Percentiles rank a stretch among this genome's conserved stretches.
phyloP scores from a whole-genome alignment of 2,113 vertebrate species.

The Ornithorhynchus anatinus region DNA sequence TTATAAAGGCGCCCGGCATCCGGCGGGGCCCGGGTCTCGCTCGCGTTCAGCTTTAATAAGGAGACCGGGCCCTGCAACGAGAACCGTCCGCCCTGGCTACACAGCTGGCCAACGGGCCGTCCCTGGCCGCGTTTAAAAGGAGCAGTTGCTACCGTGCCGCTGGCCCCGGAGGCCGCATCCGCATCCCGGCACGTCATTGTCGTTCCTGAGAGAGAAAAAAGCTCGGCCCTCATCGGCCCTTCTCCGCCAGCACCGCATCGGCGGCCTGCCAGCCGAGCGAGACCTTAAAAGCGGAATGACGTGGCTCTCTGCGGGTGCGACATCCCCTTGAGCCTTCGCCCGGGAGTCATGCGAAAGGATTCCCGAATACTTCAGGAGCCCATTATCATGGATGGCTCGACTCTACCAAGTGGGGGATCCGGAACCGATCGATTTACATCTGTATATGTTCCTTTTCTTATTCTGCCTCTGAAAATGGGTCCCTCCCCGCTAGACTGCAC shows the following conservation, averaged over 20 bases:
- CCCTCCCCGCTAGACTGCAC: too few relatives aligned
- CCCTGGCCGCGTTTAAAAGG: conserved; percentile 66
- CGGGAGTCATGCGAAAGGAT: neutral
- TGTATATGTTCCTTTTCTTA: too few relatives aligned
- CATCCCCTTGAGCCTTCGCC: too few relatives aligned
- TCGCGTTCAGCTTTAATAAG: conserved; percentile 33
- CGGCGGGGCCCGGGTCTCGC: neutral
- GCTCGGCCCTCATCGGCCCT: conserved; percentile 74
- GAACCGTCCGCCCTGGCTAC: conserved; percentile 49
- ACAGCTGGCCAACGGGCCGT: conserved; percentile 65
- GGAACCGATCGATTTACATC: too few relatives aligned
- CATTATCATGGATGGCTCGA: too few relatives aligned
- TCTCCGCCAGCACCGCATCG: conserved; percentile 63
- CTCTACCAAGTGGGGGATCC: too few relatives aligned
- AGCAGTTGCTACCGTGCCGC: conserved; percentile 68
- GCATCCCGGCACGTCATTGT: conserved; percentile 83
- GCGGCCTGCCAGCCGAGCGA: conserved; percentile 73
- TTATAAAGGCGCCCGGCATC: neutral
- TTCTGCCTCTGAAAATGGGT: too few relatives aligned
- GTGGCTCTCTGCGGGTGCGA: conserved; percentile 25
- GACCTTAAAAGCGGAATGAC: conserved; percentile 27
- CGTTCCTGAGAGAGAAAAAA: conserved; percentile 72
- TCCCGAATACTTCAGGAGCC: too few relatives aligned
- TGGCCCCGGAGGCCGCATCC: conserved; percentile 68
- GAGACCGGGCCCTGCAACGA: conserved; percentile 31